Conservation (phyloP, 2,113 vertebrate genomes). For the Tragelaphus imberbis region DNA sequence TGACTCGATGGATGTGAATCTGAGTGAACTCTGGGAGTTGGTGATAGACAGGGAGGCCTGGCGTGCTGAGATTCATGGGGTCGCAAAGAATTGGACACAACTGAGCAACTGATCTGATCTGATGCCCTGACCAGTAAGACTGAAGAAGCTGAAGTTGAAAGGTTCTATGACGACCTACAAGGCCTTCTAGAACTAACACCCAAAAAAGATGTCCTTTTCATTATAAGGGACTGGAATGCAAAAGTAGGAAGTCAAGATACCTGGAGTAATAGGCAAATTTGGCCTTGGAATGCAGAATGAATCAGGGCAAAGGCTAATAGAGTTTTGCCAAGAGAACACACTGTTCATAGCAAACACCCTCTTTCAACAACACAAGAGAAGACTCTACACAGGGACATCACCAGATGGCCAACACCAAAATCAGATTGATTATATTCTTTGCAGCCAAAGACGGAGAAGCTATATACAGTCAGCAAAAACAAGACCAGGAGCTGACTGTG, state of each 20-base stretch:
- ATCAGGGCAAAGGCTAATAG: neutral
- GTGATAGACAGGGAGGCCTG: too few species aligned
- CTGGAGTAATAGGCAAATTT: neutral
- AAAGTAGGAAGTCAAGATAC: neutral
- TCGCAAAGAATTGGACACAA: too few species aligned
- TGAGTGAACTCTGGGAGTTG: too few species aligned
- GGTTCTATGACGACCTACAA: neutral
- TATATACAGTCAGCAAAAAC: neutral
- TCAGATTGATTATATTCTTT: neutral
- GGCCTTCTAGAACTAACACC: neutral
- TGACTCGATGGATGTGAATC: too few species aligned
- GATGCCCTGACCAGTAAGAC: neutral
- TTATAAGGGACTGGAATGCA: neutral
- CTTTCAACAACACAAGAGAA: neutral
- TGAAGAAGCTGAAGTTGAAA: neutral
- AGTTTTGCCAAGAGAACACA: neutral
- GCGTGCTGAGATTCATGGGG: too few species aligned
- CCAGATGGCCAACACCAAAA: neutral
- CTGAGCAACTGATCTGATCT: too few species aligned
- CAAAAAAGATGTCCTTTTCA: neutral
- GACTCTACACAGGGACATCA: neutral
- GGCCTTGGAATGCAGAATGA: neutral
- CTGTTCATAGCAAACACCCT: neutral
- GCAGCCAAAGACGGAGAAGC: neutral
- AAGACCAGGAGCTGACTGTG: rapidly evolving